These are phyloP conservation scores for Tachyglossus aculeatus DNA, from an alignment of 2,797 vertebrate genomes.

Conservation along the genomic window DNA sequence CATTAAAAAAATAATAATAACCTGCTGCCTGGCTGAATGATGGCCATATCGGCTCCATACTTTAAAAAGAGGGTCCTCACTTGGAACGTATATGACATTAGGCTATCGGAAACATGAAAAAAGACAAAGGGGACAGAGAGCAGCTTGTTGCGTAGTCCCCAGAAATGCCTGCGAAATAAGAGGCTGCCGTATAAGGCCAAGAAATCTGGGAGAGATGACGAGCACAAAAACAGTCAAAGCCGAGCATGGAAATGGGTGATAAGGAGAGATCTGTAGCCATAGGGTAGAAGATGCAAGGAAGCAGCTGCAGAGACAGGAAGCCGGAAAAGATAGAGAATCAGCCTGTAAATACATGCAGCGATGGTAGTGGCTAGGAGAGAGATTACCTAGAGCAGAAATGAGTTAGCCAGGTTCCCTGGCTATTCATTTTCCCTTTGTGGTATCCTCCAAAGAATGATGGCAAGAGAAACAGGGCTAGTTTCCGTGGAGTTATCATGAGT, in stretches of 20 bases:
- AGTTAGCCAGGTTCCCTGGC: conserved; percentile 28
- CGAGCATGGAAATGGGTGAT: conserved; percentile 73
- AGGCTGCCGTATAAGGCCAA: conserved; percentile 32
- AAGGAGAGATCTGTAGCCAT: conserved; percentile 73
- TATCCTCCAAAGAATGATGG: conserved; percentile 16
- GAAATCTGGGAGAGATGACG: conserved; percentile 52
- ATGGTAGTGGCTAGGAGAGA: conserved; percentile 31
- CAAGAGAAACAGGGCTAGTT: conserved; percentile 31
- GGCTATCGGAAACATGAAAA: conserved; percentile 68
- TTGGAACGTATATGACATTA: conserved; percentile 72
- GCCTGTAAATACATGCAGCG: conserved; percentile 64
- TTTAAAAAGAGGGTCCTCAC: conserved; percentile 66
- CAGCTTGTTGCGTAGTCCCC: conserved; percentile 43
- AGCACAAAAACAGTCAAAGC: conserved; percentile 74
- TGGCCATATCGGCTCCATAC: conserved; percentile 57
- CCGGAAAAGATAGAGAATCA: conserved; percentile 65
- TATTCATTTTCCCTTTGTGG: conserved; percentile 41
- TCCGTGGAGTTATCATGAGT: background rate
- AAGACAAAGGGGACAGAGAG: conserved; percentile 67
- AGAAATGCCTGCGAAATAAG: conserved; percentile 50
- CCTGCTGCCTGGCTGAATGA: conserved; percentile 56
- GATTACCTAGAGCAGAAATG: conserved; percentile 61
- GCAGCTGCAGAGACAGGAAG: conserved; percentile 73
- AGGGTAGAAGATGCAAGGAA: conserved; percentile 69
- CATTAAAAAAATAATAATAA: conserved; percentile 70